Base-by-base conservation (phyloP, 2,113 vertebrate species). In the Lanius ludovicianus region DNA sequence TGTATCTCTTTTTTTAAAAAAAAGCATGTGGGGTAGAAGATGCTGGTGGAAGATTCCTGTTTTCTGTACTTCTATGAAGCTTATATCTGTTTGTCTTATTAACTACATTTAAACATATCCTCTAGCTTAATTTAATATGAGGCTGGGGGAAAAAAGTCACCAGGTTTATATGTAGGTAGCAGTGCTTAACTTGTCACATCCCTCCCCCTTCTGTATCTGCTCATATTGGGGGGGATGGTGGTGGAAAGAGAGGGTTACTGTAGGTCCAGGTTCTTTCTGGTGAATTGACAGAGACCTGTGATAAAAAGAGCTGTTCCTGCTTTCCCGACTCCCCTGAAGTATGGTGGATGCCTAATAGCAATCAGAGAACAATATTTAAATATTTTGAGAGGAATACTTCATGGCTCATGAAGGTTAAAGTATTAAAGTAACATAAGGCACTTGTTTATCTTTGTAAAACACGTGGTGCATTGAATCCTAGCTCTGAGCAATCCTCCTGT, bases 401-500 rank as follows among this genome's bases (percentile, higher is more conserved):
- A 25, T 88, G 79, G 47, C 47, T 81, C 2, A 3, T n/a, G 87
- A 67, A 94, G 89, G 94, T 95, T 87, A 91, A 68, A 93, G 70
- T 83, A 69, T 89, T 91, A 77, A 47, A 90, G 88, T 96, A 83
- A 65, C 56, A 33, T 50, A 77, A 85, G 81, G 88, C 59, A 84
- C 57, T 93, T 96, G 87, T 96, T 94, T 97, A 89, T 91, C 86
- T 74, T 87, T 74, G 49, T 83, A 79, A 95, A 94, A 79, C 96
- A 83, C 31, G 93, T 96, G 74, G 60, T 81, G 37, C 81, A 27
- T 70, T 93, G 95, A 94, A 89, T 90, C 21, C 81, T 96, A 89
- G 82, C 83, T 96, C 70, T 95, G 87, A 96, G 73, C 90, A 83
- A 95, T 96, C 70, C 84, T 95, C 62, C 90, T 80, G 96, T 94